Evolutionary conservation across 2,888 invertebrate species (phyloP).

Genomic region (Leucoma salicis): DNA sequence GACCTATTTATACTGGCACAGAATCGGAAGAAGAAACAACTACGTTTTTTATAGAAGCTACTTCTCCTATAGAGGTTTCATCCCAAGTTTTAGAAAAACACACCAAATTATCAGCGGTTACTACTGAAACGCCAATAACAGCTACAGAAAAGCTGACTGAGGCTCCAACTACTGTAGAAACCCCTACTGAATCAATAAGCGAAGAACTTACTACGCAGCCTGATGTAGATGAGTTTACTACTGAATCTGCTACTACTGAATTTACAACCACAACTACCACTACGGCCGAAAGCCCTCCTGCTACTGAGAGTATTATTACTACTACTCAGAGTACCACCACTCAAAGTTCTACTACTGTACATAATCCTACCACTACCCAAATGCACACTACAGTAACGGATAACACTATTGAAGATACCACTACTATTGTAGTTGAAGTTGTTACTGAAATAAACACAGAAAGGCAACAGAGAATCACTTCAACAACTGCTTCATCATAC

Average conservation of each 20-base stretch:
- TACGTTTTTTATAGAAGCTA: slow-evolving; percentile 51
- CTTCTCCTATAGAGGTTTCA: slow-evolving; percentile 54
- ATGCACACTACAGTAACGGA: slow-evolving; percentile 26
- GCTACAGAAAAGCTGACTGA: slow-evolving; percentile 19
- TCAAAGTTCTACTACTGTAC: neutral
- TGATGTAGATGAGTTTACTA: neutral
- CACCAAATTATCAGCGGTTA: slow-evolving; percentile 34
- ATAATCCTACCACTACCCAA: slow-evolving; percentile 8
- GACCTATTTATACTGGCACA: slow-evolving; percentile 61
- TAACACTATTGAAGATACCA: slow-evolving; percentile 40
- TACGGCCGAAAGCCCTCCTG: neutral
- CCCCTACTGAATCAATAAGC: slow-evolving; percentile 18
- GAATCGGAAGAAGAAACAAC: slow-evolving; percentile 51
- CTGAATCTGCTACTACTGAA: slow-evolving; percentile 22
- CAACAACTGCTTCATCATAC: slow-evolving; percentile 32
- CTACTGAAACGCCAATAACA: slow-evolving; percentile 27
- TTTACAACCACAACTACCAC: slow-evolving; percentile 12
- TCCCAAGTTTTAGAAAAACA: slow-evolving; percentile 52
- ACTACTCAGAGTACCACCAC: neutral
- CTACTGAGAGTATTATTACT: neutral
- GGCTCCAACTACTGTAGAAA: slow-evolving; percentile 20
- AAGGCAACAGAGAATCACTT: slow-evolving; percentile 39
- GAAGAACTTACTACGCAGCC: slow-evolving; percentile 13
- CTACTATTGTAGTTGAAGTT: slow-evolving; percentile 54
- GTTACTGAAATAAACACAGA: slow-evolving; percentile 62